A percentile compares a stretch with the other conserved stretches of the same genome.
Conservation (phyloP, 2,797 vertebrate species). For the Coreius guichenoti region DNA sequence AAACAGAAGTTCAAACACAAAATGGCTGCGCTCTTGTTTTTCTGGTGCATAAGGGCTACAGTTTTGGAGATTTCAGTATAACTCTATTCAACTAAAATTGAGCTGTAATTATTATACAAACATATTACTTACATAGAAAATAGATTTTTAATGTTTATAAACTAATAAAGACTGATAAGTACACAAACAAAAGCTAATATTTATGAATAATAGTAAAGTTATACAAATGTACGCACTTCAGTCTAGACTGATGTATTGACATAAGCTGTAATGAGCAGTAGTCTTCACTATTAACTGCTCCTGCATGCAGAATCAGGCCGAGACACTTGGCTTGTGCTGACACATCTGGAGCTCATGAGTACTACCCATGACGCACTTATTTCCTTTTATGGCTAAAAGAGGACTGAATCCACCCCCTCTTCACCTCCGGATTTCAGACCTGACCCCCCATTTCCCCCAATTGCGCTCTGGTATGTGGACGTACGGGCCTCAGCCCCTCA, state of each 20-base stretch:
- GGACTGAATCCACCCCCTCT: conserved; percentile 50
- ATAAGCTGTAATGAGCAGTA: conserved; percentile 20
- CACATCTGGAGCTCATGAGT: conserved; percentile 63
- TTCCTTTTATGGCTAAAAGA: conserved; percentile 71
- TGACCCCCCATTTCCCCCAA: conserved; percentile 60
- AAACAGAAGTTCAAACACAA: neutral
- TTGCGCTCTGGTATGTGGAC: conserved; percentile 57
- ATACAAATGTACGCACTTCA: neutral
- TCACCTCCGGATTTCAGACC: conserved; percentile 36
- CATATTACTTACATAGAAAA: neutral
- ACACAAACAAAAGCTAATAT: neutral
- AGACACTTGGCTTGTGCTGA: conserved; percentile 62
- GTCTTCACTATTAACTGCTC: conserved; percentile 24
- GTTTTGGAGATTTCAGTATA: neutral
- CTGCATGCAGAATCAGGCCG: conserved; percentile 53
- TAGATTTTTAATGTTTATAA: neutral
- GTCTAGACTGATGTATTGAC: conserved; percentile 10
- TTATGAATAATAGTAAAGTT: neutral
- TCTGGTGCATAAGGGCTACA: neutral
- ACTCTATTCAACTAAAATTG: neutral
- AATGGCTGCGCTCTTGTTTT: neutral
- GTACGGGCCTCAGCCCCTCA: neutral
- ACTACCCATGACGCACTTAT: conserved; percentile 65
- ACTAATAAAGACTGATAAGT: neutral
- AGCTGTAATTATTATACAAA: neutral